Base-by-base conservation (phyloP, 2,888 invertebrate genomes). In the Pasiphila rectangulata region DNA sequence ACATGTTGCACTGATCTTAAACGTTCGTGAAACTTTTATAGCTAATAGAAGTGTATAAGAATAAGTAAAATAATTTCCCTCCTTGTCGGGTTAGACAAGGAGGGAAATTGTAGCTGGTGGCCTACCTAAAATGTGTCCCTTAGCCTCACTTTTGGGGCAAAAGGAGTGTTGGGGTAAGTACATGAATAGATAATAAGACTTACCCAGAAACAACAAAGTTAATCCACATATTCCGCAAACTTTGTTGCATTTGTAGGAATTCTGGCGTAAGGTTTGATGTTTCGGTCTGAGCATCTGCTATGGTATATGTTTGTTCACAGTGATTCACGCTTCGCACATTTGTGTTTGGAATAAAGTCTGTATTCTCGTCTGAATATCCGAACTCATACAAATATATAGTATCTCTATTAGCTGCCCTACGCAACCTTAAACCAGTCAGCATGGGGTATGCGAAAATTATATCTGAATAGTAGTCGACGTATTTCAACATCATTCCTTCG, bases 381-480 rank as follows among this genome's bases (percentile, higher is more conserved):
- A 34, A 48, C 9, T 49, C 44, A 9, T 32, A 49, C 4, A 49
- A 15, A 17, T 40, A 49, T 9, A 49, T 24, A 0, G 20, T 30
- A 15, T 49, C 40, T 1, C 9, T 13, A 0, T 10, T 24, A 20
- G 42, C 17, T 13, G 6, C 3, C 19, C 42, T 42, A n/a, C 42
- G 42, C 10, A 42, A 1, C 4, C 24, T 25, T 0, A 42, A 13
- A 3, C 17, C 24, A 13, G 10, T 19, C 4, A 51, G 21, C 23
- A 47, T 38, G 5, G 44, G 40, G 13, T 17, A 51, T 15, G 15
- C 20, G 20, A 21, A 44, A 4, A 19, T 7, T 6, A 37, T 6
- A 34, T 47, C 47, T 10, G 44, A 34, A 16, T 23, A 47, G 29
- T 45, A 51, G 29, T 44, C 19, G 0, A 21, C 21, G 4, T 21